A percentile compares a stretch with the other conserved stretches of the same genome.
Evolutionary conservation across 2,888 invertebrate species (phyloP).

Genomic region (Aphelenchoides bicaudatus): DNA sequence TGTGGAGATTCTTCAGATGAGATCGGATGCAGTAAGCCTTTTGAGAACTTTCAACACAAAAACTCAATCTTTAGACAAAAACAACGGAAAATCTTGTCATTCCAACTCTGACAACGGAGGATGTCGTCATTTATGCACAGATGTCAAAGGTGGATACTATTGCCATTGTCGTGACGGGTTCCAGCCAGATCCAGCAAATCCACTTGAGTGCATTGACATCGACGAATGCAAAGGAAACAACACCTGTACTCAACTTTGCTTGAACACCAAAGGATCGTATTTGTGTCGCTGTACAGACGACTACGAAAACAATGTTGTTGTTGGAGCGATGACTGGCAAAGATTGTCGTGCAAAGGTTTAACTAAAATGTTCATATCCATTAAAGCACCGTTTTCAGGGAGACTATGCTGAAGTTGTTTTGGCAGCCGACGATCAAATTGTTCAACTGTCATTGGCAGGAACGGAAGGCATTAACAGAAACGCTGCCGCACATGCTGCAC

Average conservation of each 20-base stretch:
- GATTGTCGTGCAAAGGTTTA: conserved; percentile 58
- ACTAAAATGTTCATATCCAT: conserved; percentile 3
- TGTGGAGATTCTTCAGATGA: conserved; percentile 73
- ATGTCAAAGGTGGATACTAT: conserved; percentile 71
- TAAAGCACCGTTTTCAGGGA: conserved; percentile 25
- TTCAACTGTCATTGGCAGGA: conserved; percentile 49
- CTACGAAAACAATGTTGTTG: conserved; percentile 59
- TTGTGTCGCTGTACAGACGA: conserved; percentile 75
- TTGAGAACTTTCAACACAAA: conserved; percentile 8
- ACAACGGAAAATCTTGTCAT: conserved; percentile 48
- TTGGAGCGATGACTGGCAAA: conserved; percentile 60
- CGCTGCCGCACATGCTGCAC: conserved; percentile 57
- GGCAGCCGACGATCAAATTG: conserved; percentile 50
- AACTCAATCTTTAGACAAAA: conserved; percentile 41
- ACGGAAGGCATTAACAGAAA: conserved; percentile 48
- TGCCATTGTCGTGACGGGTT: conserved; percentile 93
- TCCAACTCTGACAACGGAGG: conserved; percentile 75
- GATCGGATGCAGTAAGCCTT: conserved; percentile 76
- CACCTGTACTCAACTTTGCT: conserved; percentile 87
- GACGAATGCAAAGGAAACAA: conserved; percentile 67
- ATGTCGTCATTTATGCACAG: conserved; percentile 87
- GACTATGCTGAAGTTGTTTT: conserved; percentile 47
- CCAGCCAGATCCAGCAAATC: conserved; percentile 65
- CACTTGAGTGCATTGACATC: conserved; percentile 62
- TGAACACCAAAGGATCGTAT: conserved; percentile 83